Evolutionary conservation across 2,113 vertebrate genomes (phyloP).

Genomic region (Microcebus jonahi): DNA sequence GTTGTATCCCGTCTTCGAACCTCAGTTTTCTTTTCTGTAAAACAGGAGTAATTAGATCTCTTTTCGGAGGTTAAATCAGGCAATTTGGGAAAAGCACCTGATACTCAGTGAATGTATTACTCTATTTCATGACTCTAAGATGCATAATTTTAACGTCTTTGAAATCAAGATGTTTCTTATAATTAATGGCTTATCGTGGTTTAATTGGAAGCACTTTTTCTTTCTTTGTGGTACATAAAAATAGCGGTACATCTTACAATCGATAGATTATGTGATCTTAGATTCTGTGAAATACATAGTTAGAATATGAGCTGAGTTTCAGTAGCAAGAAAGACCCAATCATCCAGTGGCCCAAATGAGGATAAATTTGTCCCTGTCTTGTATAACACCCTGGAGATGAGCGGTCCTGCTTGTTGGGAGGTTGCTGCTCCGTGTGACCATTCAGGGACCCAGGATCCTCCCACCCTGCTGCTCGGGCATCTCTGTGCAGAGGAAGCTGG

Average conservation of each 20-base stretch:
- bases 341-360: not conserved
- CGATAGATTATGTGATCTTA: not conserved
- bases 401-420: not conserved
- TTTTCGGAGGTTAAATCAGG: not conserved
- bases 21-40: not conserved
- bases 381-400: not conserved
- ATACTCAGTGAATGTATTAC: not conserved
- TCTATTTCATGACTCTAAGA: not conserved
- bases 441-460: not conserved
- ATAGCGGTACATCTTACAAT: not conserved
- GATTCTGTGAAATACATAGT: not conserved
- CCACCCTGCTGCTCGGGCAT: not conserved
- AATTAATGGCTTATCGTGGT: not conserved
- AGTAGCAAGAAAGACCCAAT: not conserved
- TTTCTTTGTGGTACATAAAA: not conserved
- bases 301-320: not conserved
- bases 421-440: not conserved
- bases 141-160: not conserved
- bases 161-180: not conserved
- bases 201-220: not conserved
- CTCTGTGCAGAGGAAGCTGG: not conserved
- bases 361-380: not conserved
- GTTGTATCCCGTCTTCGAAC: not conserved
- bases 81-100: not conserved
- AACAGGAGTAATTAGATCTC: not conserved